Evolutionary conservation across 2,888 invertebrate genomes (phyloP), one percentile per base, ranked within the genome.

Genomic region (Eulithis prunata): DNA sequence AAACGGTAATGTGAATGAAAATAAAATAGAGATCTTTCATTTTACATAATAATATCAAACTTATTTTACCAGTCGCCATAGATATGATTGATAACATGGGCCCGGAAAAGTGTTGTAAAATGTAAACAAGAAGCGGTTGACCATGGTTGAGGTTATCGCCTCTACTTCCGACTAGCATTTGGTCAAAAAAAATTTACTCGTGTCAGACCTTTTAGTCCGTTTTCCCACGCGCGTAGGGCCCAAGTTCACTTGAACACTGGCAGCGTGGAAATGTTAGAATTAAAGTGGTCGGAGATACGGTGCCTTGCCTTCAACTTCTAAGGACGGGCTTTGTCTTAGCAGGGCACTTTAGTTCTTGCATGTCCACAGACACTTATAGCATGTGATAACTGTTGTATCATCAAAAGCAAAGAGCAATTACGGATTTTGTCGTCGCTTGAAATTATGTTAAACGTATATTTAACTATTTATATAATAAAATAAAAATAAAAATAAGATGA

Each of bases 101-200:
- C 67, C 71, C 69, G 70, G 71, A 71, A 71, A 69, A 65, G 51
- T 28, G 12, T 43, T 51, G 10, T 52, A 52, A 59, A 52, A 52
- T 58, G 43, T 66, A 66, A 71, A 74, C 74, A 78, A 79, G 78
- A 82, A 81, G 76, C 73, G 61, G 77, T 69, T 71, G 84, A 73
- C 84, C 85, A 72, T 78, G 78, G 67, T 53, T 64, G 74, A 84
- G 85, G 84, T 77, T 78, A 70, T 71, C 32, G 32, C 32, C 60
- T 56, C 45, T 64, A 82, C 81, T 85, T 87, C 85, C 86, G 84
- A 77, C 75, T 76, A 71, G 69, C 60, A 69, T 68, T 71, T 57
- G 66, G 75, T 67, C 71, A 75, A 74, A 72, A 75, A 75, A 46
- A 58, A 58, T 52, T 52, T 12, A 13, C 51, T 2, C 46, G 47